Evolutionary conservation across 1,140 invertebrate genomes (phyloP).

Genomic region (Archivesica marissinica): DNA sequence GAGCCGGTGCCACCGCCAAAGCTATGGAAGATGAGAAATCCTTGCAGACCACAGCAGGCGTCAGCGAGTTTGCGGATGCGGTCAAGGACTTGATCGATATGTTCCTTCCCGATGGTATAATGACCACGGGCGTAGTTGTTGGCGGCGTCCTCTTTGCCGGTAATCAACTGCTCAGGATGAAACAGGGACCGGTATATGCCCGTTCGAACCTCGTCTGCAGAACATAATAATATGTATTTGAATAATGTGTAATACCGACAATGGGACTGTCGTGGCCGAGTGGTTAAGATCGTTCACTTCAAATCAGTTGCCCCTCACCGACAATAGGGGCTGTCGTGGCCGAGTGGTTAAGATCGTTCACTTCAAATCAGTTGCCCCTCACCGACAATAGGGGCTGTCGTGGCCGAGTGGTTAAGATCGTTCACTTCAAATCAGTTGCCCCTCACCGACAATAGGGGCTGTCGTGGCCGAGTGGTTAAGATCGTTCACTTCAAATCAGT

Average conservation of each 20-base stretch:
- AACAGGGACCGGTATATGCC: conserved; percentile 85
- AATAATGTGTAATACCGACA: not conserved
- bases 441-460: too few species aligned
- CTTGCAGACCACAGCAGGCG: conserved; percentile 81
- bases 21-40: conserved; percentile 85
- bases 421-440: too few species aligned
- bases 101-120: conserved; percentile 84
- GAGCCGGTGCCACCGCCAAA: conserved; percentile 85
- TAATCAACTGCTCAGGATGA: conserved; percentile 93
- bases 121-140: conserved; percentile 84
- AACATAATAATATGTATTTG: conserved; percentile 83
- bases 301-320: not conserved
- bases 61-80: conserved; percentile 76
- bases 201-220: conserved; percentile 83
- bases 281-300: not conserved
- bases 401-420: too few species aligned
- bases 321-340: not conserved
- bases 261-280: not conserved
- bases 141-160: conserved; percentile 91
- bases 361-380: too few species aligned
- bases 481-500: too few species aligned
- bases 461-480: too few species aligned
- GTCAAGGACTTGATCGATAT: conserved; percentile 83
- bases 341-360: not conserved
- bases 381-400: not conserved